Percentiles rank a stretch among this genome's conserved stretches.
phyloP scores from a whole-genome alignment of 2,797 vertebrate species.

The Todus mexicanus region DNA sequence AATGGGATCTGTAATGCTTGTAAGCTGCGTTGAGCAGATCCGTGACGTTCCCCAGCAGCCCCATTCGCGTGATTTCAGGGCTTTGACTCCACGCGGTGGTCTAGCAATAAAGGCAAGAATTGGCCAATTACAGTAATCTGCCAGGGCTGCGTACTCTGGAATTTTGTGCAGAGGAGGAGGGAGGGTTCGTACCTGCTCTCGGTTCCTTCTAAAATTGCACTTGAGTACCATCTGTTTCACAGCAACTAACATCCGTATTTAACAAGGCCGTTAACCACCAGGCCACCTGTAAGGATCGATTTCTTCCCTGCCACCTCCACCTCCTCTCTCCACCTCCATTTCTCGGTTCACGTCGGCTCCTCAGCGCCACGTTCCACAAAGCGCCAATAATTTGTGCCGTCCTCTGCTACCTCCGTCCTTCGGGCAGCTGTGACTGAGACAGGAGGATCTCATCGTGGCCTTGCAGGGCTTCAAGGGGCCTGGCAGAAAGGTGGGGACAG shows the following conservation, averaged over 20 bases:
- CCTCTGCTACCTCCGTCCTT: background rate
- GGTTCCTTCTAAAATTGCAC: background rate
- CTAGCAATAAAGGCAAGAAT: slow-evolving; percentile 46
- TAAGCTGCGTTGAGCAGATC: background rate
- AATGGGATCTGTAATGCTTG: background rate
- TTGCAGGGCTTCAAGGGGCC: background rate
- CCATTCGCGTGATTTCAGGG: background rate
- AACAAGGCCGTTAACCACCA: slow-evolving; percentile 11
- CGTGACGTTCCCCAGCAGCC: background rate
- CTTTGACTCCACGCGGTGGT: slow-evolving; percentile 17
- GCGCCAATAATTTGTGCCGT: background rate
- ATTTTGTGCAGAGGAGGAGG: slow-evolving; percentile 15
- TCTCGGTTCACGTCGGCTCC: background rate
- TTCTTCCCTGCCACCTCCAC: background rate
- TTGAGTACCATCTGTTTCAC: background rate
- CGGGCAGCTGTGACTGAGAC: no score
- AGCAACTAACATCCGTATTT: background rate
- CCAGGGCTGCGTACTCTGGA: background rate
- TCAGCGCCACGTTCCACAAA: background rate
- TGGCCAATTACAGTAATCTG: slow-evolving; percentile 29
- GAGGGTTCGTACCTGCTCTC: slow-evolving; percentile 2
- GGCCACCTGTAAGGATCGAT: background rate
- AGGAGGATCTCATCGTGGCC: background rate
- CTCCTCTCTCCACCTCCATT: background rate
- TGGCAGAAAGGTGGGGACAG: background rate